phyloP scores from a whole-genome alignment of 2,113 vertebrate genomes.

The Eptesicus fuscus region DNA sequence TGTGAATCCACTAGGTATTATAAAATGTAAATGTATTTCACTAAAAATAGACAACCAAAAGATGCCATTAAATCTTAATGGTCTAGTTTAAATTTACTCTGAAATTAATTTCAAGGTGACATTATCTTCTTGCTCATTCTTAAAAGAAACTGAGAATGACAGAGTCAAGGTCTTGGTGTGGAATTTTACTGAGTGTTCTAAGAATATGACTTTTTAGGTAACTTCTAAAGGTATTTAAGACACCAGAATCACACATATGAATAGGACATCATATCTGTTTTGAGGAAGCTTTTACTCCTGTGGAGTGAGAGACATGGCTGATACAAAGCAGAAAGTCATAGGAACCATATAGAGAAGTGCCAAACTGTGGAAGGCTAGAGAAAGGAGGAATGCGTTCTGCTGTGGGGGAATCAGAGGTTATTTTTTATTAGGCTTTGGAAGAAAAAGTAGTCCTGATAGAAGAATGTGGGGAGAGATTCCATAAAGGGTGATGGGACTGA shows the following conservation, averaged over 20 bases:
- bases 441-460: neutral
- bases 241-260: neutral
- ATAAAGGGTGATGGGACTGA: neutral
- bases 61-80: neutral
- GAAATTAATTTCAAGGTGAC: slow-evolving; percentile 31
- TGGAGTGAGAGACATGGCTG: neutral
- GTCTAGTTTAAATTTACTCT: slow-evolving; percentile 11
- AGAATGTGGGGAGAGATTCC: neutral
- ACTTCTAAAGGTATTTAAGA: neutral
- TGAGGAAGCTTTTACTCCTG: neutral
- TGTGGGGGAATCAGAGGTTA: neutral
- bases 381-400: neutral
- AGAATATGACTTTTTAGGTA: neutral
- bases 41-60: slow-evolving; percentile 13
- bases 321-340: neutral
- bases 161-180: neutral
- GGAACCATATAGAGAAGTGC: neutral
- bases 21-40: slow-evolving; percentile 25
- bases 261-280: neutral
- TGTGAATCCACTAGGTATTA: neutral
- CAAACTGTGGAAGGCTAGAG: neutral
- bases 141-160: neutral
- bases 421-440: neutral
- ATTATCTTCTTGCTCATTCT: neutral
- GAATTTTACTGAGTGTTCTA: neutral